Evolutionary conservation across 2,888 invertebrate genomes (phyloP).

Genomic region (Aphrophora alni): DNA sequence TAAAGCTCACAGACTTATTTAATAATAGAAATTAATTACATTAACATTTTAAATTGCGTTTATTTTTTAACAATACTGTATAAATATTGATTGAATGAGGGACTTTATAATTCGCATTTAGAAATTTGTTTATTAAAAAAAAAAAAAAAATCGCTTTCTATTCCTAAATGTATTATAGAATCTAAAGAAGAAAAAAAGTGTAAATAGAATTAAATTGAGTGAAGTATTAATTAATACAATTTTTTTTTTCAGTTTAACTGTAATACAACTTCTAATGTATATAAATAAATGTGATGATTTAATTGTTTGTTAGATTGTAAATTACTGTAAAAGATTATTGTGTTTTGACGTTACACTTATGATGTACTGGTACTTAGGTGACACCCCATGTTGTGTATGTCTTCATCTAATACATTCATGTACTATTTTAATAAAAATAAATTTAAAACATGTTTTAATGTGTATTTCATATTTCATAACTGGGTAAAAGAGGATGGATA

Average conservation of each 20-base stretch:
- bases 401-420: neutral
- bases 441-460: neutral
- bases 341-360: neutral
- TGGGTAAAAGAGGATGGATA: no score
- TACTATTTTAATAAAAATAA: neutral
- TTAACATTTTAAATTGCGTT: no score
- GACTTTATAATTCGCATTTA: neutral
- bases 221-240: neutral
- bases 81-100: no score
- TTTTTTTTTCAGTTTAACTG: neutral
- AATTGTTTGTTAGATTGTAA: constrained; percentile 9
- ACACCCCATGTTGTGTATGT: neutral
- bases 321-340: neutral
- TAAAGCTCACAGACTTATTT: no score
- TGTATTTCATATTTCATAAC: neutral
- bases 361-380: constrained; percentile 2
- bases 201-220: neutral
- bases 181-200: neutral
- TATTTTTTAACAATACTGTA: no score
- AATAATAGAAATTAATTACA: no score
- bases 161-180: neutral
- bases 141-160: neutral
- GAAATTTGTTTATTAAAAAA: neutral
- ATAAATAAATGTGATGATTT: neutral
- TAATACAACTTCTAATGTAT: neutral